Evolutionary conservation across 1,140 invertebrate genomes (phyloP).

Genomic region (Drosophila serrata): DNA sequence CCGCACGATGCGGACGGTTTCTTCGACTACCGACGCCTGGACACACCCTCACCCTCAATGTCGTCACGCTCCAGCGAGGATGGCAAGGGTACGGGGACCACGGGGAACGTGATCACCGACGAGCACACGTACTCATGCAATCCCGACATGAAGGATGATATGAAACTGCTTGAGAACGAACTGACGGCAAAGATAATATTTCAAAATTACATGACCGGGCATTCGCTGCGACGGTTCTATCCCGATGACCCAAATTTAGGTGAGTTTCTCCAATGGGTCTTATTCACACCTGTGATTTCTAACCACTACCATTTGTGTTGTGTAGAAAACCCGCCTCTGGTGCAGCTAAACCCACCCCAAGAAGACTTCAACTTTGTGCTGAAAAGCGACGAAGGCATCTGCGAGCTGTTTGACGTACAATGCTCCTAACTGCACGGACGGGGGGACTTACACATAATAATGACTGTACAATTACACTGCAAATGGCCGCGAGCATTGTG

Average conservation of each 20-base stretch:
- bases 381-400: slow-evolving; percentile 80
- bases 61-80: slow-evolving; percentile 70
- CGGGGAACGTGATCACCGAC: slow-evolving; percentile 75
- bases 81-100: slow-evolving; percentile 25
- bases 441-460: slow-evolving; percentile 14
- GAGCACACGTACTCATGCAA: slow-evolving; percentile 82
- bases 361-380: slow-evolving; percentile 80
- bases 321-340: slow-evolving; percentile 78
- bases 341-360: slow-evolving; percentile 80
- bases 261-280: slow-evolving; percentile 12
- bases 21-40: slow-evolving; percentile 66
- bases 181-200: slow-evolving; percentile 81
- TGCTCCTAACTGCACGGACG: slow-evolving; percentile 52
- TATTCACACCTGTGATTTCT: background rate
- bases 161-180: slow-evolving; percentile 74
- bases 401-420: slow-evolving; percentile 82
- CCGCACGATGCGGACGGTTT: slow-evolving; percentile 48
- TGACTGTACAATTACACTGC: slow-evolving; percentile 37
- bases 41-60: slow-evolving; percentile 66
- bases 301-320: background rate
- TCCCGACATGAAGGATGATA: slow-evolving; percentile 76
- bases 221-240: slow-evolving; percentile 76
- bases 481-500: slow-evolving; percentile 77
- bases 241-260: slow-evolving; percentile 83
- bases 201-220: slow-evolving; percentile 70